Base-by-base conservation (phyloP, 2,888 invertebrate genomes). In the Sabellastarte sp. region DNA sequence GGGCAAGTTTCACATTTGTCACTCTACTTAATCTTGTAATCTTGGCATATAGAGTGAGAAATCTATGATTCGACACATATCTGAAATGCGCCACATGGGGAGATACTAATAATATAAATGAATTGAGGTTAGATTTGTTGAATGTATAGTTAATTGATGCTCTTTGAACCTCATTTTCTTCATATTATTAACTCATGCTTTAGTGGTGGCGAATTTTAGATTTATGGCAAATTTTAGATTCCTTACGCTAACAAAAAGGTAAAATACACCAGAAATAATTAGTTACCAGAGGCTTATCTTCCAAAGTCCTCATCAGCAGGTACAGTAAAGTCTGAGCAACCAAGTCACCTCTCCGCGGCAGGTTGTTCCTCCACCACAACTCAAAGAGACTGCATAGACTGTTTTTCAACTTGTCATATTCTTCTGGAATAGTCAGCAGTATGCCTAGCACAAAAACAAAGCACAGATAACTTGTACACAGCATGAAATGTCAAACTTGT, bases 331-430 rank as follows among this genome's bases (percentile, higher is more conserved):
- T 74, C 33, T 78, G 74, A 4, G 70, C 63, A 24, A 74, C 70
- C 1, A 81, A 60, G 30, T 74, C 70, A 29, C 77, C 76, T 55
- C 71, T 63, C 1, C 76, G 75, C 3, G 66, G 67, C 26, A 78
- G 60, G 0, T 72, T 65, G 41, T 67, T 70, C 24, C 68, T 66
- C 79, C 80, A 80, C 78, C 80, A 81, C 1, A 60, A 63, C 66
- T 81, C 81, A 73, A 77, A 79, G 57, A 80, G 59, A 29, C 64
- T 63, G 2, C 71, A 69, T 24, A 79, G 67, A 31, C 59, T 61
- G 56, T 74, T 73, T 66, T 74, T 76, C 31, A 78, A 55, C n/a
- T 63, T 68, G 3, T 71, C 74, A 0, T 60, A 64, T 28, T 67
- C 63, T 3, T 71, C 70, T 2, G 77, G 76, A 32, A 68, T 61